Evolutionary conservation across 1,140 invertebrate species (phyloP).

Genomic region (Drosophila seguyi): DNA sequence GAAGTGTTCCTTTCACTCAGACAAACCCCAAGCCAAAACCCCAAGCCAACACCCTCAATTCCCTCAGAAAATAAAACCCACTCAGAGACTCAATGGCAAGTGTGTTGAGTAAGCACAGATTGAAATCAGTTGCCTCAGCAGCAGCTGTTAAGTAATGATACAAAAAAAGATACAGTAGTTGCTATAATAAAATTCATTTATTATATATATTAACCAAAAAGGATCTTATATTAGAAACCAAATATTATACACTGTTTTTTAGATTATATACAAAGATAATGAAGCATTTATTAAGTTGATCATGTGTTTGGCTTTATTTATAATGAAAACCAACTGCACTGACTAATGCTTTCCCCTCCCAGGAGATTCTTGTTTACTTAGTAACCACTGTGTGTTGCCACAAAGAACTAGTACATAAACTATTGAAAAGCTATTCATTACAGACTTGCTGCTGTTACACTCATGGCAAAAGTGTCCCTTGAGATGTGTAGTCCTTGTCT

Average conservation of each 20-base stretch:
- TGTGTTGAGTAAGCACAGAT: conserved; percentile 55
- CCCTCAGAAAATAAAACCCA: conserved; percentile 7
- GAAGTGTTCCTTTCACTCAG: conserved; percentile 10
- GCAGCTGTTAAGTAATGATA: conserved; percentile 4
- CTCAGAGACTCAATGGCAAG: conserved; percentile 30
- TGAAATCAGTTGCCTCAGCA: conserved; percentile 47
- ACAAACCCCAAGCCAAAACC: neutral
- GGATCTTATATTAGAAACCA: too few species aligned
- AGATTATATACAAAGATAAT: neutral
- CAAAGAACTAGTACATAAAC: conserved; percentile 17
- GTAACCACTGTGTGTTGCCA: neutral
- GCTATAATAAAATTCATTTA: too few species aligned
- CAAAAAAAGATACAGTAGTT: conserved; percentile 5
- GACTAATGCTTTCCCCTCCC: conserved; percentile 1
- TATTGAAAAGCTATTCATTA: conserved; percentile 34
- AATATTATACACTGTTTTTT: neutral
- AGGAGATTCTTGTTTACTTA: neutral
- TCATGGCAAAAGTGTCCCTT: conserved; percentile 26
- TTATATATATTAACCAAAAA: too few species aligned
- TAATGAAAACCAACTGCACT: neutral
- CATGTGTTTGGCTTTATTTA: too few species aligned
- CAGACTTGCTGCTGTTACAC: conserved; percentile 20
- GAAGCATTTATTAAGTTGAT: neutral
- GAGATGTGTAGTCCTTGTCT: conserved; percentile 34
- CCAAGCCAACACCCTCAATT: conserved; percentile 3